Percentiles rank a stretch among this genome's conserved stretches.
Conservation (phyloP, 2,888 invertebrate species). For the Chironomus tentans region DNA sequence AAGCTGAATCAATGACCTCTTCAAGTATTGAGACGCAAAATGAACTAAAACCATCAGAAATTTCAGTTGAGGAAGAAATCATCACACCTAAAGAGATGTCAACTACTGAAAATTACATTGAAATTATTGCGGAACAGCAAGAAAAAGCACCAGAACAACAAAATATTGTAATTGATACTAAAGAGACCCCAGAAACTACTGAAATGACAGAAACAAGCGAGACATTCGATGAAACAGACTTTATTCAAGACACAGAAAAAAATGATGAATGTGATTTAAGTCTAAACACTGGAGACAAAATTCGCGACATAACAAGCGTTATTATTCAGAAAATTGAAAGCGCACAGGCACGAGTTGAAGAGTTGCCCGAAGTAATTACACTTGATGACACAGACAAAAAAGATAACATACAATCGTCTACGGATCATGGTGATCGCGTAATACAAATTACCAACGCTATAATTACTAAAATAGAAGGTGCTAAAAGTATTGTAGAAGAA, state of each 20-base stretch:
- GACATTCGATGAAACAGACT: not conserved
- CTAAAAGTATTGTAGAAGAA: not conserved
- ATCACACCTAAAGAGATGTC: no score
- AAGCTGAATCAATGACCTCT: not conserved
- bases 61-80: not conserved
- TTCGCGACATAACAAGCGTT: not conserved
- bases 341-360: slow-evolving; percentile 14
- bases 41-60: not conserved
- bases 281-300: not conserved
- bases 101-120: no score
- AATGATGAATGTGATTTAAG: not conserved
- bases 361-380: not conserved
- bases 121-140: no score
- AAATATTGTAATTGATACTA: not conserved
- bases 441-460: not conserved
- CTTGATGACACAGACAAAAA: not conserved
- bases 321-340: slow-evolving; percentile 25
- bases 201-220: not conserved
- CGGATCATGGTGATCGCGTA: not conserved
- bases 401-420: not conserved
- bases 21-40: not conserved
- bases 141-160: not conserved
- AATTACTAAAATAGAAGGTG: not conserved
- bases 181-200: not conserved
- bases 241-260: not conserved